Evolutionary conservation across 2,113 vertebrate genomes (phyloP).

Genomic region (Eulacestoma nigropectus): DNA sequence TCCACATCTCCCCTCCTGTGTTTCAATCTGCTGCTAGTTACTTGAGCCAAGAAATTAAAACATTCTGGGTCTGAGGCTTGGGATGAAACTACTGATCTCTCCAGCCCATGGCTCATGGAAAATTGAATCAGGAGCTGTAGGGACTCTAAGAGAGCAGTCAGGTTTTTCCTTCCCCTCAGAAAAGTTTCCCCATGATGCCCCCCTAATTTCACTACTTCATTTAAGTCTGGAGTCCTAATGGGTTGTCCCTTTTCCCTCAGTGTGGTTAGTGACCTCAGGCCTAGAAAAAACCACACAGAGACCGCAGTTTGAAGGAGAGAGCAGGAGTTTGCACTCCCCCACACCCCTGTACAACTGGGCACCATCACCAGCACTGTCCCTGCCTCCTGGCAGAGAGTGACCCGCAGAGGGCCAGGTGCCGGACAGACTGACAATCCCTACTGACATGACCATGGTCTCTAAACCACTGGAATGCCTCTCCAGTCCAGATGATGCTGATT

Average conservation of each 20-base stretch:
- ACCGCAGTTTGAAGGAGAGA: not conserved
- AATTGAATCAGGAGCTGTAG: not conserved
- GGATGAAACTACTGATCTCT: not conserved
- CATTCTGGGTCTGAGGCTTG: not conserved
- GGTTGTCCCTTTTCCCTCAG: not conserved
- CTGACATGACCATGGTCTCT: not conserved
- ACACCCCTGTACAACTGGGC: not conserved
- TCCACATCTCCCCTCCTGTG: constrained; percentile 19
- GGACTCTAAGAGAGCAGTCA: not conserved
- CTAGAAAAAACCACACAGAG: not conserved
- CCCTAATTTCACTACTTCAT: not conserved
- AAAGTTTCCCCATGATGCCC: not conserved
- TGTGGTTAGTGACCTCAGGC: not conserved
- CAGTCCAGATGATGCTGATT: not conserved
- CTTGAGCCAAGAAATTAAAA: constrained; percentile 17
- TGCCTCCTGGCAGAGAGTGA: not conserved
- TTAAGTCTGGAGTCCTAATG: not conserved
- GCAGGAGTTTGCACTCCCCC: not conserved
- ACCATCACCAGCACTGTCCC: not conserved
- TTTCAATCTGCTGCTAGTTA: constrained; percentile 27
- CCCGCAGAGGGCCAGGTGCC: not conserved
- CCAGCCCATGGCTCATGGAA: not conserved
- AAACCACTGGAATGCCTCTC: not conserved
- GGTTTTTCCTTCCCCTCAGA: not conserved
- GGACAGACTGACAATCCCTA: not conserved